Percentiles rank a stretch among this genome's conserved stretches.
Conservation (phyloP, 1,140 invertebrate genomes). For the Oryctes rhinoceros region DNA sequence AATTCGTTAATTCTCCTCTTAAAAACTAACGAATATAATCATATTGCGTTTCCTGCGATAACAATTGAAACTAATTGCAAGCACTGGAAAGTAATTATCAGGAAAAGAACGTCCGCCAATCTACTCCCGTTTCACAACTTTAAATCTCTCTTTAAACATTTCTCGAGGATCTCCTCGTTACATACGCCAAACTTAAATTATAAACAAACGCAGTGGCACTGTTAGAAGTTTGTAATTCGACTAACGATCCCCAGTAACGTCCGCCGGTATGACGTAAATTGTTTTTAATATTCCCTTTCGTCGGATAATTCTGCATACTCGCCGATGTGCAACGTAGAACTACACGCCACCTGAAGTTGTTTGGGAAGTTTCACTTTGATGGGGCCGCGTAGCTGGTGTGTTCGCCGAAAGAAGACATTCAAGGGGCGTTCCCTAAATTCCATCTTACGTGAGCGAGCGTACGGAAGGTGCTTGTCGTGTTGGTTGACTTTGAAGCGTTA, state of each 20-base stretch:
- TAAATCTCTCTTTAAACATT: too few species aligned
- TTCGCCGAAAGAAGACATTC: not conserved
- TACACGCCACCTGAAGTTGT: not conserved
- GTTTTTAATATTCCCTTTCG: constrained; percentile 13
- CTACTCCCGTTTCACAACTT: too few species aligned
- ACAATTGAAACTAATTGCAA: not conserved
- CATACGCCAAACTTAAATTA: not conserved
- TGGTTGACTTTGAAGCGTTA: not conserved
- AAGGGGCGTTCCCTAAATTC: not conserved
- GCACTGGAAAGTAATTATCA: too few species aligned
- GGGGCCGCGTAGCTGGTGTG: not conserved
- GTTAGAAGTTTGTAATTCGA: constrained; percentile 1
- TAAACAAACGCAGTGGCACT: not conserved
- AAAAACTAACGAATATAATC: too few species aligned
- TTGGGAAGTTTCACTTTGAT: not conserved
- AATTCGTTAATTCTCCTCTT: too few species aligned
- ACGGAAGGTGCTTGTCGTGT: not conserved
- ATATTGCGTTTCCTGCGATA: not conserved
- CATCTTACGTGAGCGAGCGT: not conserved
- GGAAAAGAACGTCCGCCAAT: too few species aligned
- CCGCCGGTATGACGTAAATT: not conserved
- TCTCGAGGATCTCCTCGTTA: not conserved
- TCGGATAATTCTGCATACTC: not conserved
- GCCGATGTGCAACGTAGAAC: not conserved
- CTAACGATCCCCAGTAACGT: not conserved